Evolutionary conservation across 2,797 vertebrate genomes (phyloP), one percentile per base, ranked within the genome.

Genomic region (Pseudochirops corinnae): DNA sequence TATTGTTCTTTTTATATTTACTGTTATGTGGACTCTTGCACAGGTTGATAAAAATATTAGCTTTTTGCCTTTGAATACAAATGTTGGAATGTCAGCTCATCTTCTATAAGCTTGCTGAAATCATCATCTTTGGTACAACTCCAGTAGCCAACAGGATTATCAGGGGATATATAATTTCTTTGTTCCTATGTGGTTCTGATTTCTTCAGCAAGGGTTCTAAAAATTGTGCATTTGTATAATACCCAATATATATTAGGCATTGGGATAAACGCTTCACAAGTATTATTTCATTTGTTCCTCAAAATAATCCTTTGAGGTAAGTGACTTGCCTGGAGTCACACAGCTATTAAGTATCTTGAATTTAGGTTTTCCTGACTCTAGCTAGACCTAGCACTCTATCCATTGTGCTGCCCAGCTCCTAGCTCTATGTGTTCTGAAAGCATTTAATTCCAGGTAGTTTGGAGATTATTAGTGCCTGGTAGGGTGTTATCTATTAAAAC

Each of bases 401-500:
- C 13, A n/a, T 16, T 74, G 16, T 39, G 16, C 39, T 74, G 21
- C 16, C 10, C 7, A 74, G 6, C 67, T 21, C 18, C 67, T 39
- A 39, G 1, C 21, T 74, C n/a, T 39, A 74, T 39, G 39, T 39
- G 21, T 39, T 74, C 67, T 39, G n/a, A 74, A 74, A 74, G 18
- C n/a, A 74, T 74, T 74, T 74, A 74, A 74, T 74, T 39, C 16
- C 28, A 74, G 18, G 39, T 74, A 74, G 16, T 74, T 21, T 74
- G n/a, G 67, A 74, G n/a, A 74, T 74, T 74, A 74, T 74, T 18
- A 21, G 18, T 74, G n/a, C 67, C 18, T 74, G 67, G 18, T 39
- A 39, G 33, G n/a, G 67, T 39, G n/a, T 18, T 39, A 39, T 74
- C 16, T 74, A 74, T 39, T 90, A 96, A 95, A 90, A 93, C 29